phyloP scores from a whole-genome alignment of 2,113 vertebrate genomes.

The Nestor notabilis region DNA sequence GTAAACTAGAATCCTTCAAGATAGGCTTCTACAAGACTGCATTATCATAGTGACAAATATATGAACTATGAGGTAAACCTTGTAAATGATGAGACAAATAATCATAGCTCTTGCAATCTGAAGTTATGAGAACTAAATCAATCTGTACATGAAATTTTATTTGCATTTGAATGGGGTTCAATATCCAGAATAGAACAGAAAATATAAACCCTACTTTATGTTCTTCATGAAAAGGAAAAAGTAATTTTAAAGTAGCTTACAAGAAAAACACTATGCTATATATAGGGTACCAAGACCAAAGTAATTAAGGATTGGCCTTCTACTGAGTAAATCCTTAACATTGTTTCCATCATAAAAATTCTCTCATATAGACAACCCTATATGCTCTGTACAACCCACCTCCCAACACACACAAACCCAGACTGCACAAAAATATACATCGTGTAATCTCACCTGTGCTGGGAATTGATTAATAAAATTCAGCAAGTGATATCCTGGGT shows the following conservation, averaged over 20 bases:
- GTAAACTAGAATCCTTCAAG: neutral
- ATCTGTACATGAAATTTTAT: neutral
- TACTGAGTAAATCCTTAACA: neutral
- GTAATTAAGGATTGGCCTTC: neutral
- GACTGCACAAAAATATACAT: neutral
- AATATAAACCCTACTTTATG: neutral
- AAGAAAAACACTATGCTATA: neutral
- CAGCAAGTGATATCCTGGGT: slow-evolving; percentile 81
- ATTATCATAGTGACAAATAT: neutral
- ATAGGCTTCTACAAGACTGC: neutral
- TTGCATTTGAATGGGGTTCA: neutral
- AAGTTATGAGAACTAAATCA: neutral
- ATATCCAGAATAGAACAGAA: neutral
- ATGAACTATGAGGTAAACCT: neutral
- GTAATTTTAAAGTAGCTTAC: neutral
- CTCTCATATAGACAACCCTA: neutral
- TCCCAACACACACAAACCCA: fast-evolving
- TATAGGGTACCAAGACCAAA: neutral
- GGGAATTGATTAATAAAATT: slow-evolving; percentile 82
- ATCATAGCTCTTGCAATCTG: neutral
- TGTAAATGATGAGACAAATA: neutral
- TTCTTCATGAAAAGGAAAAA: neutral
- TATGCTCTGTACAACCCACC: neutral
- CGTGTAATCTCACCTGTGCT: slow-evolving; percentile 79
- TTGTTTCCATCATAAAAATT: neutral